Conservation (phyloP, 2,797 vertebrate genomes). For the Champsocephalus gunnari region DNA sequence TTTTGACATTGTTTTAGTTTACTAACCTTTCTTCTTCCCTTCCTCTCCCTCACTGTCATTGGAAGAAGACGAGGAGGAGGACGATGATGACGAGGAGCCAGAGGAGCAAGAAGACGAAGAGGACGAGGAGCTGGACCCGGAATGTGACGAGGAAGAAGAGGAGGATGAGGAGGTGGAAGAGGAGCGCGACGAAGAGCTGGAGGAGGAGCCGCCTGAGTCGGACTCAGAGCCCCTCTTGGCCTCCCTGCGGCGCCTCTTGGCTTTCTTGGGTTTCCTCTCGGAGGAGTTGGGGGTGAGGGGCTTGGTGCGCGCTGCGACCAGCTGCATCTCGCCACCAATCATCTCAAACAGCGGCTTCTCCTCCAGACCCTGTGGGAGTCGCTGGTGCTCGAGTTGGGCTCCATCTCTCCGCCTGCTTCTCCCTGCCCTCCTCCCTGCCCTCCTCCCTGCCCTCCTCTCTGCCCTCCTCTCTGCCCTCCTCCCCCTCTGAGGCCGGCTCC, state of each 20-base stretch:
- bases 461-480: conserved; percentile 82
- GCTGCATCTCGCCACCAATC: conserved; percentile 88
- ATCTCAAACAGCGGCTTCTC: conserved; percentile 83
- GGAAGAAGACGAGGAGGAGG: conserved; percentile 90
- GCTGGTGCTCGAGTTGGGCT: conserved; percentile 77
- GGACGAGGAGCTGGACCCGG: conserved; percentile 93
- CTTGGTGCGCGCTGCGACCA: conserved; percentile 96
- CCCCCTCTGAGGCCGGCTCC: conserved; percentile 85
- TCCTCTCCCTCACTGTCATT: conserved; percentile 93
- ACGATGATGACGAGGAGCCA: conserved; percentile 91
- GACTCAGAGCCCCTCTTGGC: conserved; percentile 89
- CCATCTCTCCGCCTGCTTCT: conserved; percentile 84
- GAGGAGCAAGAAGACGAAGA: conserved; percentile 97
- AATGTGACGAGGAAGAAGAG: conserved; percentile 95
- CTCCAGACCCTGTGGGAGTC: conserved; percentile 78
- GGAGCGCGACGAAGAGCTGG: conserved; percentile 95
- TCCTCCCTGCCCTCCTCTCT: conserved; percentile 79
- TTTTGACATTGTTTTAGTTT: not conserved
- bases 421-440: conserved; percentile 75
- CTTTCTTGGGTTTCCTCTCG: conserved; percentile 93
- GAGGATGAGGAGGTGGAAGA: conserved; percentile 95
- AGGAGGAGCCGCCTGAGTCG: conserved; percentile 88
- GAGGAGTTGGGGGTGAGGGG: conserved; percentile 94
- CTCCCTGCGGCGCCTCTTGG: conserved; percentile 90
- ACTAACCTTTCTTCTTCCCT: conserved; percentile 91